Base-by-base conservation (phyloP, 2,113 vertebrate species). In the Neomonachus schauinslandi region DNA sequence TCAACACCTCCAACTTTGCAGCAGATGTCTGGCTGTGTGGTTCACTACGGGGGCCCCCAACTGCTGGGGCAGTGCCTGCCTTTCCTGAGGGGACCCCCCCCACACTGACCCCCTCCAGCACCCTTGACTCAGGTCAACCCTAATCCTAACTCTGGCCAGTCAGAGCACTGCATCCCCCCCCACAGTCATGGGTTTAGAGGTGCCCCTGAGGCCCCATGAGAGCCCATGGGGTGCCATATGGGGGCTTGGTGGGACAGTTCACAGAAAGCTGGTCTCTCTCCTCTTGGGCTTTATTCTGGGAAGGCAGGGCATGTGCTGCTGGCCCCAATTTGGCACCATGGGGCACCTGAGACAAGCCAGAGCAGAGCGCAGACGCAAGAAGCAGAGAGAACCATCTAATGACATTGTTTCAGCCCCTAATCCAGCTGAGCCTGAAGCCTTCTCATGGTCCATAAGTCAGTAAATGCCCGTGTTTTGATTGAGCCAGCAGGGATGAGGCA, bases 11-110 rank as follows among this genome's bases (percentile, higher is more conserved):
- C 57, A 28, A 42, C 51, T 2, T 2, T 4, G 59, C 59, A 53
- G 74, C 2, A 16, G 33, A 10, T 1, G 1, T 14, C 46, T 31
- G 8, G 11, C 36, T 16, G 3, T 26, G 72, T 3, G 0, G 5
- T 31, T 39, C 31, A 24, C 55, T 39, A 24, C 1, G 61, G 31
- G 36, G 39, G 71, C 19, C 13, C 71, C 87, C 55, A 61, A 33
- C 42, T 49, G 55, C 55, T 77, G 28, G 36, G 71, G 19, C 53
- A 59, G 69, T 15, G n/a, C n/a, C n/a, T 46, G 26, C 19, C 33
- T 61, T 39, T 76, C 36, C 53, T 9, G 19, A 53, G 46, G 28
- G 39, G 19, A 53, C 33, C 18, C 10, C 31, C n/a, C 31, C n/a
- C 36, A 16, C 26, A 16, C 6, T 28, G 36, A 84, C 49, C 11